Conservation (phyloP, 2,797 vertebrate species). For the Coreius guichenoti region DNA sequence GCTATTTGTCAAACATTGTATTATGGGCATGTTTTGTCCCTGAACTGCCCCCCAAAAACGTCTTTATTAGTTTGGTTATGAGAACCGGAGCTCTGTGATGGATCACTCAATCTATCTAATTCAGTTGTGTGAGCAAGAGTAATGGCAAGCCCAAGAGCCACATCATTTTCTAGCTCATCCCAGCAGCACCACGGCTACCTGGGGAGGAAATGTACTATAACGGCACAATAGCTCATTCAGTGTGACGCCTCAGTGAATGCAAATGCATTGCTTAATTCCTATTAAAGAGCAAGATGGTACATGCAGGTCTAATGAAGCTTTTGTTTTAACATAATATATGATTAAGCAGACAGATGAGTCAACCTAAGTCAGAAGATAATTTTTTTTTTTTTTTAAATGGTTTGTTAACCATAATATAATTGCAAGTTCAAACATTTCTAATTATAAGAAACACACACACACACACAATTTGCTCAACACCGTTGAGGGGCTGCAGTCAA, state of each 20-base stretch:
- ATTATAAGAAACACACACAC: background rate
- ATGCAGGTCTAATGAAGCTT: conserved; percentile 42
- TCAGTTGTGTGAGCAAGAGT: conserved; percentile 74
- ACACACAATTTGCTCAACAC: background rate
- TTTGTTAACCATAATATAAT: background rate
- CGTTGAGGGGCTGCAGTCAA: background rate
- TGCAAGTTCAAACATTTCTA: background rate
- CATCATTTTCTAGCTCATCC: conserved; percentile 67
- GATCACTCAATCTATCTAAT: conserved; percentile 75
- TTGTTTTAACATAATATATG: conserved; percentile 46
- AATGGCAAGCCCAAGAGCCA: conserved; percentile 67
- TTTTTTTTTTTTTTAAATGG: background rate
- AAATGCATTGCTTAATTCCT: conserved; percentile 35
- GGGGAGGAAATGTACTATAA: conserved; percentile 64
- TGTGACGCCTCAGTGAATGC: conserved; percentile 4
- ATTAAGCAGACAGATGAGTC: conserved; percentile 9
- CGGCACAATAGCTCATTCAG: conserved; percentile 67
- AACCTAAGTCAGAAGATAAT: background rate
- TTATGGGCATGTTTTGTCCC: conserved; percentile 50
- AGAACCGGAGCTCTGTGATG: conserved; percentile 70
- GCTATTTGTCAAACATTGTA: conserved; percentile 58
- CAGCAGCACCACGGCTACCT: conserved; percentile 69
- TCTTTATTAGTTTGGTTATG: conserved; percentile 71
- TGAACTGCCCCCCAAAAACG: conserved; percentile 61
- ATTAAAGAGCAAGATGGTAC: conserved; percentile 36